Evolutionary conservation across 2,797 vertebrate genomes (phyloP).

Genomic region (Ciconia nigra): DNA sequence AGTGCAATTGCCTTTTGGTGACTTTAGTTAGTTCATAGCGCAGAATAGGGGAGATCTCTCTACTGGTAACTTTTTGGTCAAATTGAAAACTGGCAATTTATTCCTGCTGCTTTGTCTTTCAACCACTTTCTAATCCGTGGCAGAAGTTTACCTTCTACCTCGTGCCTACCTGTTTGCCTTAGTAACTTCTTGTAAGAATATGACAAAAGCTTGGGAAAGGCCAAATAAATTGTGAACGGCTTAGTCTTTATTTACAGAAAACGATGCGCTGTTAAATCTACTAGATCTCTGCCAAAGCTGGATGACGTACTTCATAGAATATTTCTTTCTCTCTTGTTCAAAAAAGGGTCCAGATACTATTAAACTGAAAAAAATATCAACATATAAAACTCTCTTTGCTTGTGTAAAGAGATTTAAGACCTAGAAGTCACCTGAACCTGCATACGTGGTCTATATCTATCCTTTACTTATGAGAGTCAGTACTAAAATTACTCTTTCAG

Average conservation of each 20-base stretch:
- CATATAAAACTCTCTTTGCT: neutral
- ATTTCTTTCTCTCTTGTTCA: neutral
- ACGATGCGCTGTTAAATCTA: neutral
- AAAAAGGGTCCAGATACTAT: neutral
- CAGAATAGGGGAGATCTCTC: neutral
- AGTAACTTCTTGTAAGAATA: neutral
- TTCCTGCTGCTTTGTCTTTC: neutral
- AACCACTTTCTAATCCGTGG: neutral
- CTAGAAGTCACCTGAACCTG: neutral
- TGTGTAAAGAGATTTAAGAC: neutral
- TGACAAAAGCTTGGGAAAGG: neutral
- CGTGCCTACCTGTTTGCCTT: neutral
- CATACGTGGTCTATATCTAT: rapidly evolving
- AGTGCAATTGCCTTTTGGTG: neutral
- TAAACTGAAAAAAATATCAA: neutral
- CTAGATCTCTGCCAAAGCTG: neutral
- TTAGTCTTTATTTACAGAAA: neutral
- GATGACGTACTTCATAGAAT: neutral
- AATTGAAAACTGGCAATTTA: neutral
- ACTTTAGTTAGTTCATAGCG: neutral
- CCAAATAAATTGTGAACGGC: neutral
- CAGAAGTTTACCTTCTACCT: neutral
- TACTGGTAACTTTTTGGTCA: neutral
- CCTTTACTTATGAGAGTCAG: neutral
- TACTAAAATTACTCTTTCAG: neutral